Evolutionary conservation across 1,140 invertebrate genomes (phyloP).

Genomic region (Aphidius ervi): DNA sequence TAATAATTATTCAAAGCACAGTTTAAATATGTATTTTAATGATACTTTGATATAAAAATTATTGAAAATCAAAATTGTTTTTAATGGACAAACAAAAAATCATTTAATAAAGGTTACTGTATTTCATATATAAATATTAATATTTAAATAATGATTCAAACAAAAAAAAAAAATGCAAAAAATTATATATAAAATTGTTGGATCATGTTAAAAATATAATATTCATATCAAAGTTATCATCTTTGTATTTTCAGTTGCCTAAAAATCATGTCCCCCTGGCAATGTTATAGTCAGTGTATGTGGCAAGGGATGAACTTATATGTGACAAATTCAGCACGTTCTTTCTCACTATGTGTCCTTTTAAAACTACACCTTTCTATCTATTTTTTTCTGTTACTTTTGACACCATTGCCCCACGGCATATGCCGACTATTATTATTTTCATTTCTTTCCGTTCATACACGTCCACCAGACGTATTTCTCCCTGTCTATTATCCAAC

Average conservation of each 20-base stretch:
- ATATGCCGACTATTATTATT: conserved; percentile 24
- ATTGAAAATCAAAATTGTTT: no score
- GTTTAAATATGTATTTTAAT: no score
- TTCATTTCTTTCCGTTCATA: conserved; percentile 19
- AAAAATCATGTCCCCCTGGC: conserved; percentile 14
- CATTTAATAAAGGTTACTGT: no score
- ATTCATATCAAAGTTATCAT: no score
- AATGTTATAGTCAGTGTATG: background rate
- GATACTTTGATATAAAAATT: no score
- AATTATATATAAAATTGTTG: no score
- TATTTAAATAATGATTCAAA: no score
- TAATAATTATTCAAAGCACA: no score
- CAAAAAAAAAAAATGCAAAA: no score
- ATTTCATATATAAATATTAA: no score
- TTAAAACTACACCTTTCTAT: conserved; percentile 15
- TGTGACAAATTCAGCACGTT: conserved; percentile 23
- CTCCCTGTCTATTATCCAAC: conserved; percentile 10
- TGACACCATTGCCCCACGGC: conserved; percentile 17
- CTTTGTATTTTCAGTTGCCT: conserved; percentile 1
- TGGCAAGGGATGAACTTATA: conserved; percentile 17
- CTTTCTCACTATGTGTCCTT: conserved; percentile 7
- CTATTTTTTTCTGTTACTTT: background rate
- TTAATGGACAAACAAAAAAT: no score
- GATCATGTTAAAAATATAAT: no score
- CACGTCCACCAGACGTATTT: conserved; percentile 10